A percentile compares a stretch with the other conserved stretches of the same genome.
phyloP scores from a whole-genome alignment of 2,888 invertebrate genomes.

The Thereva nobilitata region DNA sequence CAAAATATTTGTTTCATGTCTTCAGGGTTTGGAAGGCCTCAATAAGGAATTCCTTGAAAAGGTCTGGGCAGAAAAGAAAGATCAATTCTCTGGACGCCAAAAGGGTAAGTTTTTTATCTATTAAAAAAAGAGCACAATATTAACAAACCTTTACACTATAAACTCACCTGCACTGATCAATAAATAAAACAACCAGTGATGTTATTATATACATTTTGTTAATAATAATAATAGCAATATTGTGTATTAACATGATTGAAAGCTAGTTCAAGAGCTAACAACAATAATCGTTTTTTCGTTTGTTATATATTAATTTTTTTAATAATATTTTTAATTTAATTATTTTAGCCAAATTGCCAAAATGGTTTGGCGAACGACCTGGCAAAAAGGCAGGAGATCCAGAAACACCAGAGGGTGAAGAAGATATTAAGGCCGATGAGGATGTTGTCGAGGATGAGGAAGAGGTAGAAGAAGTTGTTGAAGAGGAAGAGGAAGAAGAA shows the following conservation, averaged over 20 bases:
- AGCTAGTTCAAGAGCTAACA: too few relatives aligned
- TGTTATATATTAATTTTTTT: background rate
- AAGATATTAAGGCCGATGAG: conserved; percentile 77
- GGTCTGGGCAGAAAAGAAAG: conserved; percentile 84
- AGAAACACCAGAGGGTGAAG: conserved; percentile 90
- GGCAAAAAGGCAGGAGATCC: conserved; percentile 89
- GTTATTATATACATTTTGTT: too few relatives aligned
- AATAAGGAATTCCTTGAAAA: conserved; percentile 85
- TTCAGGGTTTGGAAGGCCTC: conserved; percentile 80
- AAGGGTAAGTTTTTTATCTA: conserved; percentile 70
- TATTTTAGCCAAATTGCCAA: conserved; percentile 81
- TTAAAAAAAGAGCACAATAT: conserved; percentile 31
- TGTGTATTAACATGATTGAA: too few relatives aligned
- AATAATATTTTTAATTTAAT: background rate
- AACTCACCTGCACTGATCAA: too few relatives aligned
- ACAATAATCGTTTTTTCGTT: background rate
- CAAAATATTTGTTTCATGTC: conserved; percentile 35
- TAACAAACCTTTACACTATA: background rate
- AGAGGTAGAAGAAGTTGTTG: conserved; percentile 77
- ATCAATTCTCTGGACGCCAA: conserved; percentile 86
- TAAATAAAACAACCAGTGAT: too few relatives aligned
- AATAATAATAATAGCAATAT: too few relatives aligned
- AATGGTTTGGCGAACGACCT: conserved; percentile 95
- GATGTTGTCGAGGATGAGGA: conserved; percentile 75
- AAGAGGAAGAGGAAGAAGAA: conserved; percentile 59